Conservation (phyloP, 2,888 invertebrate species). For the Stramonita haemastoma region DNA sequence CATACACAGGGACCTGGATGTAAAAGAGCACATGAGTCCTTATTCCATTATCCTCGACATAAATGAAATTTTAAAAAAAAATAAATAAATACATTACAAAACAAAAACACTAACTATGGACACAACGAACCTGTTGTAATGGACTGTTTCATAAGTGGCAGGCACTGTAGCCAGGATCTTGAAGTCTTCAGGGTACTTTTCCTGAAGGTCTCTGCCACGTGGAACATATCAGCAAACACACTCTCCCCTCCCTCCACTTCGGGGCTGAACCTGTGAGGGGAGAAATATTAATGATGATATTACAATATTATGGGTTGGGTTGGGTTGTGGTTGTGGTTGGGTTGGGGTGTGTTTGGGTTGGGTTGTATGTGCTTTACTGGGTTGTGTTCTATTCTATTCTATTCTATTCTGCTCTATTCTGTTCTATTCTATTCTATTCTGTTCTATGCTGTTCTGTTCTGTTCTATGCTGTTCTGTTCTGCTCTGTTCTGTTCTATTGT, state of each 20-base stretch:
- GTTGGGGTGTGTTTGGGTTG: too few relatives aligned
- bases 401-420: too few relatives aligned
- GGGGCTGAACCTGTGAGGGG: not conserved
- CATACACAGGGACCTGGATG: not conserved
- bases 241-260: slow-evolving; percentile 70
- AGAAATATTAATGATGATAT: not conserved
- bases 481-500: too few relatives aligned
- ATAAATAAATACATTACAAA: not conserved
- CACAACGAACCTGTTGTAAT: not conserved
- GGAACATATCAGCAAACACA: slow-evolving; percentile 60
- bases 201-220: slow-evolving; percentile 66
- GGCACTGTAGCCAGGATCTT: slow-evolving; percentile 61
- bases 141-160: slow-evolving; percentile 57
- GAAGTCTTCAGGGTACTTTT: slow-evolving; percentile 62
- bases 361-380: too few relatives aligned
- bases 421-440: too few relatives aligned
- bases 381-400: too few relatives aligned
- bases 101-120: not conserved
- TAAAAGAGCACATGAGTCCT: too few relatives aligned
- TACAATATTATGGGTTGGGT: too few relatives aligned
- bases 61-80: not conserved
- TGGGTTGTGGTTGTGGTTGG: too few relatives aligned
- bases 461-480: too few relatives aligned
- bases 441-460: too few relatives aligned
- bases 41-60: too few relatives aligned